A percentile compares a stretch with the other conserved stretches of the same genome.
phyloP scores from a whole-genome alignment of 2,113 vertebrate genomes.

The Recurvirostra avosetta region DNA sequence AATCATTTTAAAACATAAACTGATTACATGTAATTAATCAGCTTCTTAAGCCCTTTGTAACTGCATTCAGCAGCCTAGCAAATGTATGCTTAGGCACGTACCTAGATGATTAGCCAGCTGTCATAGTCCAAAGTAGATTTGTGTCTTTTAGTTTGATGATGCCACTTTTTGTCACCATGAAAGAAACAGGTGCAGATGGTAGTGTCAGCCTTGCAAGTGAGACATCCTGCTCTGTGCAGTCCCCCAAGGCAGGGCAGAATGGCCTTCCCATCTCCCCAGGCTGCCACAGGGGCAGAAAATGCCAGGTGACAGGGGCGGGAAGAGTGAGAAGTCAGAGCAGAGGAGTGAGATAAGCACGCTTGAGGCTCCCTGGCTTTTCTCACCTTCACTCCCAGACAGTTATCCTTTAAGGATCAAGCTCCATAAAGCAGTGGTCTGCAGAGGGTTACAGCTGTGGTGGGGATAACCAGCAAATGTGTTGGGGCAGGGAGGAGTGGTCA shows the following conservation, averaged over 20 bases:
- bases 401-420: neutral
- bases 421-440: neutral
- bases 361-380: neutral
- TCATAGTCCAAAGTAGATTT: neutral
- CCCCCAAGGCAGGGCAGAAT: neutral
- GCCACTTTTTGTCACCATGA: neutral
- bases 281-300: neutral
- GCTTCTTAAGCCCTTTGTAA: neutral
- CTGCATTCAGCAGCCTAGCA: neutral
- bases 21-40: neutral
- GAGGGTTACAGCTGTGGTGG: neutral
- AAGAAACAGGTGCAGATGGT: neutral
- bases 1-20: conserved; percentile 1
- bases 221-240: neutral
- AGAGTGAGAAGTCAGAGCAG: neutral
- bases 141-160: neutral
- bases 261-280: neutral
- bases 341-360: neutral
- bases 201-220: neutral
- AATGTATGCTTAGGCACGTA: neutral
- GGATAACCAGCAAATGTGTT: neutral
- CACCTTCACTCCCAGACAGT: neutral
- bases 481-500: neutral
- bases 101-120: neutral
- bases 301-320: rapidly evolving